These are phyloP conservation scores for Copidosoma floridanum DNA, from an alignment of 1,140 invertebrate species.

Conservation along the genomic window DNA sequence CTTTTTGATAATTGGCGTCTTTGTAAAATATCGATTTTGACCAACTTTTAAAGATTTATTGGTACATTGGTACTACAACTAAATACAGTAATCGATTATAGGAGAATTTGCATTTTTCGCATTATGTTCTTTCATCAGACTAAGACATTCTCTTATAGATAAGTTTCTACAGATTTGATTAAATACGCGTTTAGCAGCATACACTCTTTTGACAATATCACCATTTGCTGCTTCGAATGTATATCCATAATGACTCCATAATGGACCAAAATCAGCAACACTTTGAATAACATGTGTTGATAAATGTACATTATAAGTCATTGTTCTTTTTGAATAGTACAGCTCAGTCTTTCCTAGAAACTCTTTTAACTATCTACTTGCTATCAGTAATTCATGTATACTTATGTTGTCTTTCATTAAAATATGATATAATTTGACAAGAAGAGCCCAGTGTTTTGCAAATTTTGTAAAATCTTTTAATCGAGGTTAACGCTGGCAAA, in stretches of 20 bases:
- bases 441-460: slow-evolving; percentile 12
- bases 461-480: slow-evolving; percentile 1
- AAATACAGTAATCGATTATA: neutral
- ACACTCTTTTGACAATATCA: slow-evolving; percentile 9
- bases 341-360: slow-evolving; percentile 5
- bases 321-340: slow-evolving; percentile 7
- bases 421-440: slow-evolving; percentile 11
- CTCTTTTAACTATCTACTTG: neutral
- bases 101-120: neutral
- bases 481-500: slow-evolving; percentile 2
- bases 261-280: slow-evolving; percentile 20
- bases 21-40: slow-evolving; percentile 1
- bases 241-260: slow-evolving; percentile 25
- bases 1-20: neutral
- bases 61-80: neutral
- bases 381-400: neutral
- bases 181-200: slow-evolving; percentile 26
- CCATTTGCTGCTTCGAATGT: slow-evolving; percentile 28
- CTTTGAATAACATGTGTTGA: slow-evolving; percentile 21
- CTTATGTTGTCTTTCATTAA: neutral
- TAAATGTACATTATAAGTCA: slow-evolving; percentile 29
- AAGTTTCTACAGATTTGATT: slow-evolving; percentile 23
- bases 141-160: neutral
- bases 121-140: neutral
- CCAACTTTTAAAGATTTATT: neutral